Evolutionary conservation across 2,797 vertebrate species (phyloP).

Genomic region (Sebastes hubbsi): DNA sequence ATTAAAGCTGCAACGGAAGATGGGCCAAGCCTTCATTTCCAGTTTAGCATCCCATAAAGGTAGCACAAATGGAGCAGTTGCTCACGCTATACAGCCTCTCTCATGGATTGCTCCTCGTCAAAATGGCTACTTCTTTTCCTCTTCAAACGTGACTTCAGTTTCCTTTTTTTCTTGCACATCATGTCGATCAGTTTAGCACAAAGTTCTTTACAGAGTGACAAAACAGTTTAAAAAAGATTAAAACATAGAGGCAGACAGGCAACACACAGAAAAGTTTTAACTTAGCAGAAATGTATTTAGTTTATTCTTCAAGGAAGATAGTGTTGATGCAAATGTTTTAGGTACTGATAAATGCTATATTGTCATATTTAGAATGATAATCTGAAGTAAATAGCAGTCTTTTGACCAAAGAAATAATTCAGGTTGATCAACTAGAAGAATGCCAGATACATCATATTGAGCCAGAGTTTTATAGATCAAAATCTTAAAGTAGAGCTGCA

Average conservation of each 20-base stretch:
- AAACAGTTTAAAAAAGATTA: no score
- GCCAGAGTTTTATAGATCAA: background rate
- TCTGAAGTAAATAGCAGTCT: background rate
- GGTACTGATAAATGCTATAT: background rate
- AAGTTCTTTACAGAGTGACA: background rate
- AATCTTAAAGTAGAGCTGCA: background rate
- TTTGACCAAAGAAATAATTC: background rate
- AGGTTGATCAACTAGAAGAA: background rate
- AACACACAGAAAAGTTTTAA: background rate
- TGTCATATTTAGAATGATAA: background rate
- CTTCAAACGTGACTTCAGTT: background rate
- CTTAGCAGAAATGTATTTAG: no score
- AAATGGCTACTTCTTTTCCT: background rate
- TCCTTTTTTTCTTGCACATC: background rate
- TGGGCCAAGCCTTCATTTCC: background rate
- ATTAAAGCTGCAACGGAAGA: slow-evolving; percentile 16
- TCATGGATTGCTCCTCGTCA: background rate
- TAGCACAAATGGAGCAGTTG: slow-evolving; percentile 2
- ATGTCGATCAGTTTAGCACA: background rate
- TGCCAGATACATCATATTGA: background rate
- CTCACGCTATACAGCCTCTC: background rate
- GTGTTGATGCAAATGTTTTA: background rate
- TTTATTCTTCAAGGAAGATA: background rate
- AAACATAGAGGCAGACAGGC: no score
- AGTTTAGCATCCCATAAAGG: slow-evolving; percentile 23